Conservation (phyloP, 1,140 invertebrate species). For the Dysdera silvatica region DNA sequence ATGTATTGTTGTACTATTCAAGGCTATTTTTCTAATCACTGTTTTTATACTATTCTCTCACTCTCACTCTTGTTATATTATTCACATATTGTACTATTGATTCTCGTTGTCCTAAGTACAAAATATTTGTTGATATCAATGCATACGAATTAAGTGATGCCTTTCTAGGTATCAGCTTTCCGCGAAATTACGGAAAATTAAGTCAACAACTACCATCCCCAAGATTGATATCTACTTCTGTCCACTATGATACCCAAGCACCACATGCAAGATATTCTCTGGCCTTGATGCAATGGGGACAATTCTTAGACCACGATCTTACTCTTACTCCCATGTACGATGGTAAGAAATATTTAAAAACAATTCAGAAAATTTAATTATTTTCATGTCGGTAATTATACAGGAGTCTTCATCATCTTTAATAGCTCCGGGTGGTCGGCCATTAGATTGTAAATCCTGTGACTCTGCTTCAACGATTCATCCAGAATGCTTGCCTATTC, state of each 20-base stretch:
- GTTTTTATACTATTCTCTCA: no score
- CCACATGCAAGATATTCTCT: constrained; percentile 74
- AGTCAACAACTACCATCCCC: constrained; percentile 69
- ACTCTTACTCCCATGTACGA: constrained; percentile 50
- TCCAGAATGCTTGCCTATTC: constrained; percentile 57
- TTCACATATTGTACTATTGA: no score
- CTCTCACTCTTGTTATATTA: no score
- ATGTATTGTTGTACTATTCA: no score
- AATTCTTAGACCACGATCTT: constrained; percentile 52
- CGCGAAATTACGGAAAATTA: constrained; percentile 60
- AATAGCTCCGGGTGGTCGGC: constrained; percentile 43
- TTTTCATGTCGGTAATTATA: no score
- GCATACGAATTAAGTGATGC: no score
- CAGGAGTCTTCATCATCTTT: not conserved
- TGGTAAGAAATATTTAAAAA: constrained; percentile 15
- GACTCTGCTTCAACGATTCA: constrained; percentile 74
- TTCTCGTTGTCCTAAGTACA: no score
- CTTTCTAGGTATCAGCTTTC: constrained; percentile 59
- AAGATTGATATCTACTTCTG: constrained; percentile 70
- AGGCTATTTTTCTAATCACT: no score
- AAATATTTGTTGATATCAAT: no score
- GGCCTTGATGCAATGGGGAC: constrained; percentile 64
- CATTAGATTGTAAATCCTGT: constrained; percentile 62
- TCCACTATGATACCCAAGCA: constrained; percentile 80
- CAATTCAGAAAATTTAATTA: no score